Conservation (phyloP, 2,113 vertebrate genomes). For the Upupa epops region DNA sequence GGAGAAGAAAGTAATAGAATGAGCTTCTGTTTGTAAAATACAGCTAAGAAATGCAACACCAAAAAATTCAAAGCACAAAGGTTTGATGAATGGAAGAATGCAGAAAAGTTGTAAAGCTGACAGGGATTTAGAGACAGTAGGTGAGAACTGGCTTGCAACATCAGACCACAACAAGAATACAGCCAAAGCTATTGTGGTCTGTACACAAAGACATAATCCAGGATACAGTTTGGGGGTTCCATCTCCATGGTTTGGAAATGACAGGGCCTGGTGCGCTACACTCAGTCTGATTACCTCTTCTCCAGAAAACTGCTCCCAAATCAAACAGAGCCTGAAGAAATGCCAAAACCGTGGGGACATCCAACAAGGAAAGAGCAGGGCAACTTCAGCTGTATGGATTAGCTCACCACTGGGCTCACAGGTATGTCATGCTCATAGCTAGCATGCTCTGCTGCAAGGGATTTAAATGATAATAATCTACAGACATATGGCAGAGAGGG, state of each 20-base stretch:
- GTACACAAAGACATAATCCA: not conserved
- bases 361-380: not conserved
- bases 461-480: not conserved
- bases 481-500: not conserved
- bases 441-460: not conserved
- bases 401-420: not conserved
- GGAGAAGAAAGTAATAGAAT: not conserved
- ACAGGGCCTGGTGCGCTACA: not conserved
- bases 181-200: conserved; percentile 21
- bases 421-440: not conserved
- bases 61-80: not conserved
- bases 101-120: not conserved
- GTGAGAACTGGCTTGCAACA: not conserved
- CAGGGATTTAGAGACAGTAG: conserved; percentile 29
- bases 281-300: not conserved
- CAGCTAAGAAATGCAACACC: not conserved
- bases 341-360: not conserved
- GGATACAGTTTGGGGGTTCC: not conserved
- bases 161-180: not conserved
- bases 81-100: not conserved
- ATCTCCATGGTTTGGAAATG: not conserved
- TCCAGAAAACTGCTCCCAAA: conserved; percentile 20
- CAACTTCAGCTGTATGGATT: not conserved
- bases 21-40: conserved; percentile 19
- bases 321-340: not conserved